Base-by-base conservation (phyloP, 2,888 invertebrate species). In the Mayetiola destructor region DNA sequence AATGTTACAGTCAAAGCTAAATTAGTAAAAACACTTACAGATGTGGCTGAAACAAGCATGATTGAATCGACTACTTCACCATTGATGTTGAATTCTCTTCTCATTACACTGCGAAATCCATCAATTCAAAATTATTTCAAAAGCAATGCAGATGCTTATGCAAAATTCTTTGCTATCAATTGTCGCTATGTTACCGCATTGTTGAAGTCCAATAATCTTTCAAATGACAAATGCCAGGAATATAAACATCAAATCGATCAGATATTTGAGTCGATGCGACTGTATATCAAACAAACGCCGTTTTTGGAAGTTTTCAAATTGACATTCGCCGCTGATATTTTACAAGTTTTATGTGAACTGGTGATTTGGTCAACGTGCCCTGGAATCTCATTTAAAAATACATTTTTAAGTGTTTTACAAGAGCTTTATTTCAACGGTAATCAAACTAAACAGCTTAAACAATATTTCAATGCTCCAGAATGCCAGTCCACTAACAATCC, bases 101-200 rank as follows among this genome's bases (percentile, higher is more conserved):
- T 58, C 1, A 16, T 42, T 9, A 16, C 52, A 14, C 18, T 58
- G 12, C 37, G 55, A 20, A 55, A 58, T 20, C 14, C 52, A 1
- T 39, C 56, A 21, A 57, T 59, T 40, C 55, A 56, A 36, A 56
- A 42, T 55, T 58, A 54, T 37, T 59, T 39, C 36, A 59, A 58
- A 27, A 58, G 42, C n/a, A 57, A 58, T 54, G 29, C 53, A 16
- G 23, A 29, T 18, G 36, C 36, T n/a, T 58, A 35, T 42, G 32
- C 37, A 3, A 18, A 37, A 40, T 56, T 54, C 27, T 18, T 56
- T 30, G 56, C 40, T 6, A 16, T 42, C 10, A 40, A 29, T n/a
- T 18, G 40, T 18, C 23, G 39, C 16, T 56, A 56, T 30, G 20
- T 56, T 16, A 42, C 14, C 1, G 16, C 12, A 2, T 4, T 56